Evolutionary conservation across 2,888 invertebrate genomes (phyloP), one percentile per base, ranked within the genome.

Genomic region (Rhabditophanes sp.): DNA sequence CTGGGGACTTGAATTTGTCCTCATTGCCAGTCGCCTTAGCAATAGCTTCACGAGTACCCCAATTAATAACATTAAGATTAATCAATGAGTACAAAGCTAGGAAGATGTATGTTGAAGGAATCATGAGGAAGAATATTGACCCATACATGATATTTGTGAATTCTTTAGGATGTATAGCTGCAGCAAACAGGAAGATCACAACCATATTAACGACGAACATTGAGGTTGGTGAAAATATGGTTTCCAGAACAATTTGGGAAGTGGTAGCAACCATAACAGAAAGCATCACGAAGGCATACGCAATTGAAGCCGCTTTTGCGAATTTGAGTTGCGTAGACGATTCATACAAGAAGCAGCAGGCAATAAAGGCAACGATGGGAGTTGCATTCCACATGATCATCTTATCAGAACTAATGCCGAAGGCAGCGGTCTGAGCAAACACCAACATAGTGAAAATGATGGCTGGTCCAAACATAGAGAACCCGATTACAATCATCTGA

Each of bases 91-190:
- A 88, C 35, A 88, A 79, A 47, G 85, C 78, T 33, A 88, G 73
- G 61, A 88, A 69, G 74, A 88, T 77, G 66, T 87, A 88, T 79
- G 87, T 87, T 46, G 83, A 81, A 0, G 88, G 88, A 33, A 88
- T 82, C 4, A 84, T 81, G 28, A 88, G 76, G 65, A 80, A 80
- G 66, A 88, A 88, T 24, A 88, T 51, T 18, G 75, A 39, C 75
- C 68, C 69, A 30, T 54, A 58, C 14, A 64, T 45, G 37, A 64
- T 55, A 39, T 65, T 65, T 17, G 44, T 39, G 45, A 65, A 65
- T 33, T 64, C 65, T 29, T 48, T 49, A 5, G 84, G 84, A 67
- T 85, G 85, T 25, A 84, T 63, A 0, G 78, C 56, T 1, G 71
- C 73, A 1, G 74, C 69, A 8, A 69, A 41, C 9, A 68, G 50